Evolutionary conservation across 2,888 invertebrate genomes (phyloP), one percentile per base, ranked within the genome.

Genomic region (Philopedon plagiatum): DNA sequence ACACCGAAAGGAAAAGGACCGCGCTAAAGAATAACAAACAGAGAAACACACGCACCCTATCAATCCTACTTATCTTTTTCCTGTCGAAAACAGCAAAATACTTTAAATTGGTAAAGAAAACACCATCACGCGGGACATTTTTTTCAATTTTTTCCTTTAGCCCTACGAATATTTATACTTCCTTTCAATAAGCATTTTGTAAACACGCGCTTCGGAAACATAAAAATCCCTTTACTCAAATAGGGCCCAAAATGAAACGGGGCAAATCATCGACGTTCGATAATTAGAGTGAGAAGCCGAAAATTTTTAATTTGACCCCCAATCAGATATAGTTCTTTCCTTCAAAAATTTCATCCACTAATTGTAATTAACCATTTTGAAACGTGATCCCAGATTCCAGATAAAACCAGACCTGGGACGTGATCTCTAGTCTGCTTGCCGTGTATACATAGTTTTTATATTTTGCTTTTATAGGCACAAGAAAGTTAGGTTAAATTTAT

Each of bases 201-300:
- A 80, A 81, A 80, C 79, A 80, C 76, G 79, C 79, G 78, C 77
- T 79, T 80, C 76, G 80, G 80, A 81, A 80, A 80, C 80, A 80
- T 80, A 80, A 80, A 80, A 81, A 80, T 79, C 75, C 78, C 76
- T 71, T 54, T 67, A n/a, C n/a, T n/a, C n/a, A 46, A 46, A 54
- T 7, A 15, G 29, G 15, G 51, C 23, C n/a, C n/a, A 18, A 54
- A 54, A 8, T 54, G 9, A 54, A 29, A 54, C 19, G 29, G 15
- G 49, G 32, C 15, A 15, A 54, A 29, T 2, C 51, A 54, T 32
- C 51, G 51, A 54, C 29, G 51, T 54, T 8, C 8, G 29, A 29
- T 9, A 7, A 13, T 29, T 26, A 5, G 13, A 13, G 13, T 7
- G 26, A 13, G 1, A 49, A 19, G 11, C 4, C 0, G 13, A 5